Evolutionary conservation across 2,888 invertebrate genomes (phyloP), one percentile per base, ranked within the genome.

Genomic region (Ommatoiulus sabulosus): DNA sequence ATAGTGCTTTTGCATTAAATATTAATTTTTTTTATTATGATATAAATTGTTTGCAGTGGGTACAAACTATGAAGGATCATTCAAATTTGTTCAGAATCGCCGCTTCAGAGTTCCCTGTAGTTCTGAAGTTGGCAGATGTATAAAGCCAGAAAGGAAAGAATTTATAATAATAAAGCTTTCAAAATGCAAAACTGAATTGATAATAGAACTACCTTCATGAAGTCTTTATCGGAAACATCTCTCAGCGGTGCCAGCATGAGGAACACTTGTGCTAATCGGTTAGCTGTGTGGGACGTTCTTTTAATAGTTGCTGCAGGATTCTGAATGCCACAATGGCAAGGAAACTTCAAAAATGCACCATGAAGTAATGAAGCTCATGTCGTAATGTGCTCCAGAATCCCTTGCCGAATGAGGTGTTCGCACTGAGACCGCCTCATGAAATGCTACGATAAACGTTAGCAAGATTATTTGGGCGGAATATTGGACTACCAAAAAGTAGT

Each of bases 401-500:
- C 98, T 93, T 97, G 97, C 88, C 97, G 94, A 90, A 98, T 97
- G 15, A 98, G 94, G 86, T 97, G 95, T 92, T 98, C 98, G 92
- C 98, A 97, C 92, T 97, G 97, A 0, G 95, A 95, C 90, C 97
- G 95, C 3, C 98, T 97, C 89, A 99, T 93, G 92, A 97, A 96
- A 93, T 98, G 98, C 93, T 93, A 91, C n/a, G 48, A 87, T 43
- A 15, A 84, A 46, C n/a, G 72, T 85, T 52, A 17, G n/a, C 72
- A 43, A 3, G 52, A 88, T 80, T 89, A 84, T 44, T 84, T 10
- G 35, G 43, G n/a, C 1, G 20, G n/a, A 6, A 35, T 44, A 3
- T 44, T 35, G 17, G 24, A 3, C 4, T 85, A 35, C 85, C 44
- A 85, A 85, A 44, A 44, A 44, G 1, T 6, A 7, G 10, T 63